These are phyloP conservation scores for Eilema caniola DNA, from an alignment of 2,888 invertebrate genomes.

Conservation along the genomic window DNA sequence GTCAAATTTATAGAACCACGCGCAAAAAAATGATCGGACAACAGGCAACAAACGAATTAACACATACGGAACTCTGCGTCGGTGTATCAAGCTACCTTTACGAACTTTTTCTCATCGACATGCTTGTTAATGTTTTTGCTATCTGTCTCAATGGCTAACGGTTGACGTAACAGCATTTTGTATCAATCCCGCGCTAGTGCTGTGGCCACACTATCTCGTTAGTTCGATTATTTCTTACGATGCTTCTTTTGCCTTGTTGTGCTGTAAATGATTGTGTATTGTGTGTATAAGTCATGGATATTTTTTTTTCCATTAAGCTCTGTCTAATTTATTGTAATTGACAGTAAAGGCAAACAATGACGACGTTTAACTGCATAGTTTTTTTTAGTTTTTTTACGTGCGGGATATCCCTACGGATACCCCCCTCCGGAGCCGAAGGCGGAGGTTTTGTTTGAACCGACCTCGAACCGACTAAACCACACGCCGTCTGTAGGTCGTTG, in stretches of 20 bases:
- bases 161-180: slow-evolving; percentile 58
- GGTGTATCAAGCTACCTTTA: slow-evolving; percentile 22
- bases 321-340: neutral
- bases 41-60: too few species aligned
- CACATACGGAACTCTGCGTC: slow-evolving; percentile 26
- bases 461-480: too few species aligned
- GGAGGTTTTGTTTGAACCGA: too few species aligned
- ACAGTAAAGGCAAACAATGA: neutral
- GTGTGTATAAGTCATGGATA: neutral
- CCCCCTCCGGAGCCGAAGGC: too few species aligned
- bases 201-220: slow-evolving; percentile 14
- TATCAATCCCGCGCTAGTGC: slow-evolving; percentile 33
- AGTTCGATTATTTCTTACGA: slow-evolving; percentile 16
- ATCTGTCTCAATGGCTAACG: slow-evolving; percentile 49
- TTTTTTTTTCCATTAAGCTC: neutral
- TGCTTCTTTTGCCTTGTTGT: neutral
- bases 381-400: too few species aligned
- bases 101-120: slow-evolving; percentile 38
- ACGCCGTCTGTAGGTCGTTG: too few species aligned
- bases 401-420: too few species aligned
- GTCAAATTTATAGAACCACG: too few species aligned
- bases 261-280: neutral
- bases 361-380: too few species aligned
- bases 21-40: too few species aligned
- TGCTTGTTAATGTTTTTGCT: slow-evolving; percentile 45